phyloP scores from a whole-genome alignment of 2,888 invertebrate species.

The Cheilosia impressa region DNA sequence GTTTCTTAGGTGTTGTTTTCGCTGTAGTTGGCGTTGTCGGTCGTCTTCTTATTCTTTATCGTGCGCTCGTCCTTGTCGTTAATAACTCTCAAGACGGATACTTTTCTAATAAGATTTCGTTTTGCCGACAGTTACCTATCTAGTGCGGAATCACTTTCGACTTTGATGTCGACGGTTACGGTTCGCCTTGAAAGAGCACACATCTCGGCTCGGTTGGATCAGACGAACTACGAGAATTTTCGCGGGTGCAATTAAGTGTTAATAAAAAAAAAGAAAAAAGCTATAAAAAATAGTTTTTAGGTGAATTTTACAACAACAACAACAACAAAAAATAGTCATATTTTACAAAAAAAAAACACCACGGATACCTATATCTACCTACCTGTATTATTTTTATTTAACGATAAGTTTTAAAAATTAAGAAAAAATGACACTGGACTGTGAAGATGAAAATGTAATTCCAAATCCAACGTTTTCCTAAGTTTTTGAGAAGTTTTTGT shows the following conservation, averaged over 20 bases:
- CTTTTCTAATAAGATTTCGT: constrained; percentile 41
- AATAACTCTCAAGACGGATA: constrained; percentile 53
- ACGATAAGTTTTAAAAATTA: constrained; percentile 5
- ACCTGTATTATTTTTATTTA: constrained; percentile 13
- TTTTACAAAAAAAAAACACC: constrained; percentile 5
- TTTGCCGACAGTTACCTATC: constrained; percentile 7
- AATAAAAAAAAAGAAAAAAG: constrained; percentile 4
- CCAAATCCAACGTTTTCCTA: constrained; percentile 57
- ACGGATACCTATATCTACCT: constrained; percentile 13
- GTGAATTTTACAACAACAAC: constrained; percentile 25
- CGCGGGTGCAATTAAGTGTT: constrained; percentile 31
- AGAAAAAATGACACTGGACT: constrained; percentile 81
- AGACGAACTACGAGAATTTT: constrained; percentile 24
- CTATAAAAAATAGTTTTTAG: constrained; percentile 25
- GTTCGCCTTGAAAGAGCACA: constrained; percentile 23
- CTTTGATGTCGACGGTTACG: constrained; percentile 57
- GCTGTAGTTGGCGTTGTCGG: constrained; percentile 18
- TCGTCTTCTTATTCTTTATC: constrained; percentile 53
- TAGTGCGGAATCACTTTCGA: constrained; percentile 48
- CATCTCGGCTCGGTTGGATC: neutral
- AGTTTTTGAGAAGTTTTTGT: constrained; percentile 48
- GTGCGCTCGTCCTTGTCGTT: constrained; percentile 52
- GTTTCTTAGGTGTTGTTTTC: constrained; percentile 20
- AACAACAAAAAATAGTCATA: constrained; percentile 24
- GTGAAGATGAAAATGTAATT: constrained; percentile 83